Conservation (phyloP, 2,888 invertebrate genomes). For the Epinotia nisella region DNA sequence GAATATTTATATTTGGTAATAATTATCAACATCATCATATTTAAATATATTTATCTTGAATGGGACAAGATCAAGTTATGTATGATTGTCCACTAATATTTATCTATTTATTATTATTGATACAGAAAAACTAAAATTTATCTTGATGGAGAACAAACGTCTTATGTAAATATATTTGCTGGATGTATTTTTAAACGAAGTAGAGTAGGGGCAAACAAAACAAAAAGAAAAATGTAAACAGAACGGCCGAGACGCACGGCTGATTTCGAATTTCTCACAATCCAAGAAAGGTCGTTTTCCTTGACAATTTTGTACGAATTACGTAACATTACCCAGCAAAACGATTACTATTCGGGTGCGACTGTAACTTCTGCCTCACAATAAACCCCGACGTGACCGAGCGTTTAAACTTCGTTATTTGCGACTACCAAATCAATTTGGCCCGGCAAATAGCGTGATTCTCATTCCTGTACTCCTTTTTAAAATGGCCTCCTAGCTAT, state of each 20-base stretch:
- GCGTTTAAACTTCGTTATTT: slow-evolving; percentile 72
- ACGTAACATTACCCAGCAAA: slow-evolving; percentile 63
- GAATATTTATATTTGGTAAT: no score
- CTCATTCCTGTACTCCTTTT: slow-evolving; percentile 62
- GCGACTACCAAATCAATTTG: slow-evolving; percentile 75
- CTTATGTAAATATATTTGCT: neutral
- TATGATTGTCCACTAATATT: no score
- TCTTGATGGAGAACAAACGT: no score
- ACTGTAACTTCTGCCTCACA: slow-evolving; percentile 79
- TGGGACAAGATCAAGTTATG: no score
- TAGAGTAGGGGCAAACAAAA: slow-evolving; percentile 22
- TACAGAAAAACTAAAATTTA: no score
- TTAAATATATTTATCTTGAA: no score
- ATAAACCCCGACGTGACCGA: slow-evolving; percentile 76
- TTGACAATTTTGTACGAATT: slow-evolving; percentile 65
- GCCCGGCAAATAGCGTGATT: slow-evolving; percentile 62
- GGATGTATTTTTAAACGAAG: neutral
- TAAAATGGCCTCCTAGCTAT: slow-evolving; percentile 33
- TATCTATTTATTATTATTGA: no score
- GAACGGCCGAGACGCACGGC: slow-evolving; percentile 30
- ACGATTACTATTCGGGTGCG: slow-evolving; percentile 65
- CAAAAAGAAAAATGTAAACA: slow-evolving; percentile 39
- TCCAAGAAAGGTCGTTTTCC: slow-evolving; percentile 44
- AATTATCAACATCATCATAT: no score
- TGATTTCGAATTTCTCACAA: slow-evolving; percentile 43